A percentile compares a stretch with the other conserved stretches of the same genome.
Conservation (phyloP, 2,888 invertebrate genomes). For the Malthinus seriepunctatus region DNA sequence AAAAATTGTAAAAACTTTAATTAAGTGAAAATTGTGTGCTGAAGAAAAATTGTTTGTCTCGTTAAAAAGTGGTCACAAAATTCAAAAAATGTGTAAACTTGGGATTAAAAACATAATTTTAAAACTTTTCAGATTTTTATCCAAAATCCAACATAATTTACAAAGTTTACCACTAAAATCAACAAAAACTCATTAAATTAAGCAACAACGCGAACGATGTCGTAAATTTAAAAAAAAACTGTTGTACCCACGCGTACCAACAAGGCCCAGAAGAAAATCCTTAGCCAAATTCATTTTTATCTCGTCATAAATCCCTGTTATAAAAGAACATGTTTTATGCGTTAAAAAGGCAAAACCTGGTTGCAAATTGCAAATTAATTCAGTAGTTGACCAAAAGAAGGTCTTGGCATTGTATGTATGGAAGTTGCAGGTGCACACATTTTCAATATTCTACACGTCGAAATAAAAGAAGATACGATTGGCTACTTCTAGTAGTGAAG, state of each 20-base stretch:
- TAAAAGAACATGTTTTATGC: background rate
- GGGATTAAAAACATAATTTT: too few species aligned
- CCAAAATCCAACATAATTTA: too few species aligned
- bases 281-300: slow-evolving; percentile 2
- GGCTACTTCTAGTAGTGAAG: background rate
- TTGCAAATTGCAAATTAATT: slow-evolving; percentile 21
- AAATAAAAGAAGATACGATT: background rate
- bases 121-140: too few species aligned
- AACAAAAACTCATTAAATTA: too few species aligned
- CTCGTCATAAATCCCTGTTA: background rate
- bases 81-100: too few species aligned
- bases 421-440: slow-evolving; percentile 13
- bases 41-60: too few species aligned
- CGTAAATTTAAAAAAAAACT: background rate
- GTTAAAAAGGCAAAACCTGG: slow-evolving; percentile 6
- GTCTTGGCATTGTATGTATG: slow-evolving; percentile 12
- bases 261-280: background rate
- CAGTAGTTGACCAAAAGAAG: slow-evolving; percentile 12
- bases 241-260: slow-evolving; percentile 6
- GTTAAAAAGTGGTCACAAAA: too few species aligned
- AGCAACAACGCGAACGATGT: background rate
- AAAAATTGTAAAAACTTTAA: too few species aligned
- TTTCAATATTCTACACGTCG: slow-evolving; percentile 8
- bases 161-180: too few species aligned
- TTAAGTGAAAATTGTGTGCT: too few species aligned